phyloP scores from a whole-genome alignment of 2,888 invertebrate genomes.

The Epirrhoe alternata region DNA sequence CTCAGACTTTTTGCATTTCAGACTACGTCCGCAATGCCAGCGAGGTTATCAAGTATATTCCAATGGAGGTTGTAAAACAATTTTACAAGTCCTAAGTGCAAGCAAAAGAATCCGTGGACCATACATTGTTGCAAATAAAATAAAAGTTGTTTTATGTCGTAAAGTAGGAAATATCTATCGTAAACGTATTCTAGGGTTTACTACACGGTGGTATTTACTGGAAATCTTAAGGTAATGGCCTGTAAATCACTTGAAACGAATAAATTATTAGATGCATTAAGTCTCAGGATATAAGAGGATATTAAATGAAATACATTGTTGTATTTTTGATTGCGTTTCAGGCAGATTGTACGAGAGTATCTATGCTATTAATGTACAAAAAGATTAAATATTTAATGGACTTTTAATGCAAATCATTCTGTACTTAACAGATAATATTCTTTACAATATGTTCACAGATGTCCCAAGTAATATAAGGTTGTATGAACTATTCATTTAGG shows the following conservation, averaged over 20 bases:
- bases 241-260: conserved; percentile 74
- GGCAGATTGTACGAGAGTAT: conserved; percentile 26
- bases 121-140: conserved; percentile 56
- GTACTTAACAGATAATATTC: too few species aligned
- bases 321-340: conserved; percentile 45
- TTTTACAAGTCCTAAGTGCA: conserved; percentile 6
- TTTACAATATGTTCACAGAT: too few species aligned
- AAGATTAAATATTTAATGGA: not conserved
- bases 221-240: conserved; percentile 69
- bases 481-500: too few species aligned
- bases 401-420: not conserved
- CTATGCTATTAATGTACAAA: conserved; percentile 16
- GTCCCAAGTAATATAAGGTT: too few species aligned
- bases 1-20: too few species aligned
- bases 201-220: conserved; percentile 65
- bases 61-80: conserved; percentile 3
- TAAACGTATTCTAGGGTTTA: conserved; percentile 72
- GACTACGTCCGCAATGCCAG: too few species aligned
- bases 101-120: conserved; percentile 36
- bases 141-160: conserved; percentile 62
- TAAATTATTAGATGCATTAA: conserved; percentile 75
- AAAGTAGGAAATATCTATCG: conserved; percentile 69
- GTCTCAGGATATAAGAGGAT: conserved; percentile 59
- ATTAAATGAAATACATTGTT: conserved; percentile 66
- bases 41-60: not conserved